Conservation (phyloP, 2,797 vertebrate species). For the Hipposideros larvatus region DNA sequence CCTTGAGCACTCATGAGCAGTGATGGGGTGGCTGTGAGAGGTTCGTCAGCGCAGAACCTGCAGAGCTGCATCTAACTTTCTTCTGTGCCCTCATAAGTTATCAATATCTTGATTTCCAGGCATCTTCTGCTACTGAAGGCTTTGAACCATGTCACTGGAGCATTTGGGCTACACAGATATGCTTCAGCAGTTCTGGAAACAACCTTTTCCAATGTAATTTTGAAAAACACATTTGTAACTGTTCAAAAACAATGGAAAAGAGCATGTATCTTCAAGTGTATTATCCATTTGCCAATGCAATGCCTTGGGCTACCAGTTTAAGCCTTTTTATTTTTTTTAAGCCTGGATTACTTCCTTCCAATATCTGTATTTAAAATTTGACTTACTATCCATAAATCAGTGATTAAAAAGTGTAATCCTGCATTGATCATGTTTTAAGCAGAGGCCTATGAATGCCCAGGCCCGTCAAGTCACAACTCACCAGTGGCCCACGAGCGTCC, state of each 20-base stretch:
- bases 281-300: not conserved
- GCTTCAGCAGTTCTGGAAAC: not conserved
- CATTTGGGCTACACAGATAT: not conserved
- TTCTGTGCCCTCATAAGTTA: too few species aligned
- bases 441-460: not conserved
- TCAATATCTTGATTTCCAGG: not conserved
- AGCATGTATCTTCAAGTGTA: not conserved
- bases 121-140: not conserved
- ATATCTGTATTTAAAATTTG: not conserved
- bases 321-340: not conserved
- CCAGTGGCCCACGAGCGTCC: too few species aligned
- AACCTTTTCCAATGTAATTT: not conserved
- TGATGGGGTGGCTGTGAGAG: not conserved
- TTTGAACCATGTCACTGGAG: not conserved
- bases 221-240: not conserved
- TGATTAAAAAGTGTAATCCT: not conserved
- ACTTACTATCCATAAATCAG: not conserved
- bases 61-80: fast-evolving
- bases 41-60: not conserved
- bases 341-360: not conserved
- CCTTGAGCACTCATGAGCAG: not conserved
- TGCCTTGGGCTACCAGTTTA: not conserved
- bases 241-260: not conserved
- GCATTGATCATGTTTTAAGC: not conserved
- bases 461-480: not conserved